Conservation (phyloP, 2,888 invertebrate species). For the Ptilodon capucinus region DNA sequence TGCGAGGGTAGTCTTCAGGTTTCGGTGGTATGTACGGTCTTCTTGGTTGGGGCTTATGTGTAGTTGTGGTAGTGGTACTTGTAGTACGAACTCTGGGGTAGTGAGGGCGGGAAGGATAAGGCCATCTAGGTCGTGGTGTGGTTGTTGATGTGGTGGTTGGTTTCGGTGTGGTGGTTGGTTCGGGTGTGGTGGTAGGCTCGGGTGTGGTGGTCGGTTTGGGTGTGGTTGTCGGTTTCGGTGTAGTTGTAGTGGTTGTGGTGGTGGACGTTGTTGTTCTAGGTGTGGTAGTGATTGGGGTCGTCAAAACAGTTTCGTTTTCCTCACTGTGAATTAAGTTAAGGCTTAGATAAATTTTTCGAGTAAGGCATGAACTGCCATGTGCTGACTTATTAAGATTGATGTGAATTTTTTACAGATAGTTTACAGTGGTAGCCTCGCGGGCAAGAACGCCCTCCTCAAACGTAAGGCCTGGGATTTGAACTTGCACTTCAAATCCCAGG, state of each 20-base stretch:
- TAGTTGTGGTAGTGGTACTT: conserved; percentile 16
- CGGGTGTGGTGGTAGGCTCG: conserved; percentile 18
- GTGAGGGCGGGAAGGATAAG: conserved; percentile 26
- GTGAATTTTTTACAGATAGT: too few relatives aligned
- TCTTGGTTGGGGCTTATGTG: conserved; percentile 19
- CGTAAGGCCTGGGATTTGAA: too few relatives aligned
- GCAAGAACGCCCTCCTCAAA: too few relatives aligned
- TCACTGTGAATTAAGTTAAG: conserved; percentile 55
- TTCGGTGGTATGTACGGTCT: conserved; percentile 14
- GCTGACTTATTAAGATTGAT: too few relatives aligned
- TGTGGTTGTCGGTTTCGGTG: conserved; percentile 26
- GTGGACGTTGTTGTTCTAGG: conserved; percentile 34
- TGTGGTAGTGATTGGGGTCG: conserved; percentile 19
- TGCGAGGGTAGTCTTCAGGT: conserved; percentile 22
- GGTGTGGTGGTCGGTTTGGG: conserved; percentile 18
- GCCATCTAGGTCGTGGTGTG: conserved; percentile 17
- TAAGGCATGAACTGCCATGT: too few relatives aligned
- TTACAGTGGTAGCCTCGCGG: too few relatives aligned
- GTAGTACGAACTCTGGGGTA: conserved; percentile 19
- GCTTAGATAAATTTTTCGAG: too few relatives aligned
- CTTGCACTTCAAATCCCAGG: too few relatives aligned
- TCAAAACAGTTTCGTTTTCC: conserved; percentile 41
- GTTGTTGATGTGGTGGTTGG: conserved; percentile 19
- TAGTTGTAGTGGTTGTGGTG: conserved; percentile 29
- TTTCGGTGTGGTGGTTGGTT: conserved; percentile 17